A percentile compares a stretch with the other conserved stretches of the same genome.
Evolutionary conservation across 1,140 invertebrate genomes (phyloP).

Genomic region (Apocrypta bakeri): DNA sequence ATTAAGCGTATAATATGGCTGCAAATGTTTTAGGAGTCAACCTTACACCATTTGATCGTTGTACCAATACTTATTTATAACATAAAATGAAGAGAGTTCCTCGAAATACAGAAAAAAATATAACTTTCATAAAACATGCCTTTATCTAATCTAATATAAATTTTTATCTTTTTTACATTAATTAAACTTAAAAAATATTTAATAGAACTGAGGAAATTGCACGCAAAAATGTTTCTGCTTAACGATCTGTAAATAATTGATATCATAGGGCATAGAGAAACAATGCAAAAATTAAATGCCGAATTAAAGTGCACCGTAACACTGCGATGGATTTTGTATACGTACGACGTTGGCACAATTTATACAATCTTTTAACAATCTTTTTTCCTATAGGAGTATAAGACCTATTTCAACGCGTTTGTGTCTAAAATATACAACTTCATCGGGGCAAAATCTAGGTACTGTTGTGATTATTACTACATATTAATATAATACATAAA

Average conservation of each 20-base stretch:
- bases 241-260: constrained; percentile 20
- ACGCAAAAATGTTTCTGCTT: neutral
- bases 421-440: neutral
- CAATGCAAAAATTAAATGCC: neutral
- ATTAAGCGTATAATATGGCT: neutral
- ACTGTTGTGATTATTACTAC: neutral
- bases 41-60: neutral
- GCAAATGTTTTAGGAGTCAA: neutral
- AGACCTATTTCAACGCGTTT: neutral
- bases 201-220: constrained; percentile 8
- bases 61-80: constrained; percentile 24
- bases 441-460: neutral
- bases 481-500: constrained; percentile 35
- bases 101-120: constrained; percentile 21
- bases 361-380: neutral
- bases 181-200: neutral
- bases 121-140: constrained; percentile 27
- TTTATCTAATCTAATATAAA: constrained; percentile 2
- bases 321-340: neutral
- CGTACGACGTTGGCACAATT: constrained; percentile 33
- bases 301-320: neutral
- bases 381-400: neutral
- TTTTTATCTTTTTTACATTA: constrained; percentile 8
- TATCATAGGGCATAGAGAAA: neutral
- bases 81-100: neutral